Evolutionary conservation across 35 echinoderm and acorn worm genomes (phyloP).

Genomic region (Ophioderma brevispina): DNA sequence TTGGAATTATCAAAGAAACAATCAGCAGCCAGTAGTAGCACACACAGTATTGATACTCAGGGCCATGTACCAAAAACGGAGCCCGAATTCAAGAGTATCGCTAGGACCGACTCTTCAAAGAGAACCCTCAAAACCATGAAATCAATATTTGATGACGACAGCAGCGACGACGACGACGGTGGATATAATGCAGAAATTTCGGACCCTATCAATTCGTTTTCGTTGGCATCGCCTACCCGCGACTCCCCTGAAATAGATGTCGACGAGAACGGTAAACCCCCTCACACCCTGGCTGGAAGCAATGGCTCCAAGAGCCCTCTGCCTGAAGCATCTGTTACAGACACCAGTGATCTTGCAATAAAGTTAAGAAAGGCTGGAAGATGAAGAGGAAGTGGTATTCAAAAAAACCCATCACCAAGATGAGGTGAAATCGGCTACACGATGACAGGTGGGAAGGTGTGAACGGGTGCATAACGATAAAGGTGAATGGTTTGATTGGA

Average conservation of each 20-base stretch:
- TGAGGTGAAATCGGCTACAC: constrained; percentile 50
- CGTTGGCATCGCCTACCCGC: background rate
- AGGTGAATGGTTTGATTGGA: constrained; percentile 70
- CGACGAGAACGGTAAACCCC: background rate
- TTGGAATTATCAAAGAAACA: background rate
- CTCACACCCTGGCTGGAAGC: background rate
- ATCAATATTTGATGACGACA: constrained; percentile 41
- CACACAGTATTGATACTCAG: no score
- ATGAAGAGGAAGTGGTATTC: constrained; percentile 35
- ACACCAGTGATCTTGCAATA: background rate
- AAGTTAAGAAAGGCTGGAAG: background rate
- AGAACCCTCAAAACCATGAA: background rate
- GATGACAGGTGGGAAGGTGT: constrained; percentile 68
- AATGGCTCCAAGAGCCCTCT: background rate
- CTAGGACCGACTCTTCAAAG: background rate
- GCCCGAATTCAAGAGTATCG: background rate
- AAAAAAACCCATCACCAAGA: constrained; percentile 25
- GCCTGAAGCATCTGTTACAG: background rate
- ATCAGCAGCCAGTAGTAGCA: background rate
- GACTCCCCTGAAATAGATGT: background rate
- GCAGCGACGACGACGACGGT: background rate
- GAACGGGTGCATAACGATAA: constrained; percentile 57
- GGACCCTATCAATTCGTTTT: background rate
- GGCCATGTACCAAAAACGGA: no score
- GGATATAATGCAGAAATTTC: background rate